These are phyloP conservation scores for Idris sp. DNA, from an alignment of 1,140 invertebrate species.

Conservation along the genomic window DNA sequence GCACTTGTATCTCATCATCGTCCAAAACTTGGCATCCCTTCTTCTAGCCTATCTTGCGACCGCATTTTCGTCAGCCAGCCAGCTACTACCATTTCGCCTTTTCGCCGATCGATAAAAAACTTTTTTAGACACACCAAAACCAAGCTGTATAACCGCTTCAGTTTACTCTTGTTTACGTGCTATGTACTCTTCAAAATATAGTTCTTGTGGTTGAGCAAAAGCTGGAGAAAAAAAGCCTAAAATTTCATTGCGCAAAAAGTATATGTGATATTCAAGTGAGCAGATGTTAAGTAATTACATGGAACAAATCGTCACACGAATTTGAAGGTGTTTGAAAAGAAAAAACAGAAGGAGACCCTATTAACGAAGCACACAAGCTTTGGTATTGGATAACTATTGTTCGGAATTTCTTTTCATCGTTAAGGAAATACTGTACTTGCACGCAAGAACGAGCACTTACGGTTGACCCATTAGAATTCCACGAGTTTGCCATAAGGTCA, in stretches of 20 bases:
- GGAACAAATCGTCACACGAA: constrained; percentile 28
- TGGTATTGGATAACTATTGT: constrained; percentile 34
- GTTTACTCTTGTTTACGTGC: no score
- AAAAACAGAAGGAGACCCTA: constrained; percentile 15
- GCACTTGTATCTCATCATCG: constrained; percentile 44
- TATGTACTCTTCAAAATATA: no score
- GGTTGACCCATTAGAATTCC: constrained; percentile 53
- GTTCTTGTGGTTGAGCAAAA: no score
- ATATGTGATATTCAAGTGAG: no score
- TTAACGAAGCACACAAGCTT: constrained; percentile 27
- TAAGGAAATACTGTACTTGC: constrained; percentile 42
- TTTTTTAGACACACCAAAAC: constrained; percentile 49
- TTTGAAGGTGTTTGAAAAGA: constrained; percentile 21
- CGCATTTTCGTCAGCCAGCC: constrained; percentile 55
- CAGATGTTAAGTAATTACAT: no score
- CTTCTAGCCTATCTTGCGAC: constrained; percentile 50
- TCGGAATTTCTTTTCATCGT: constrained; percentile 39
- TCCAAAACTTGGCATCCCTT: constrained; percentile 57
- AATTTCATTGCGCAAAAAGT: no score
- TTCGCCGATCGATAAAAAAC: constrained; percentile 57
- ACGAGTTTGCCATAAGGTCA: constrained; percentile 55
- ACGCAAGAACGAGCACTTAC: constrained; percentile 42
- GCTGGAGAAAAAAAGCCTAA: no score
- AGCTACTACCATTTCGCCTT: constrained; percentile 28
- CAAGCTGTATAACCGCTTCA: no score